Conservation (phyloP, 2,888 invertebrate genomes). For the Drepanosiphum platanoidis region DNA sequence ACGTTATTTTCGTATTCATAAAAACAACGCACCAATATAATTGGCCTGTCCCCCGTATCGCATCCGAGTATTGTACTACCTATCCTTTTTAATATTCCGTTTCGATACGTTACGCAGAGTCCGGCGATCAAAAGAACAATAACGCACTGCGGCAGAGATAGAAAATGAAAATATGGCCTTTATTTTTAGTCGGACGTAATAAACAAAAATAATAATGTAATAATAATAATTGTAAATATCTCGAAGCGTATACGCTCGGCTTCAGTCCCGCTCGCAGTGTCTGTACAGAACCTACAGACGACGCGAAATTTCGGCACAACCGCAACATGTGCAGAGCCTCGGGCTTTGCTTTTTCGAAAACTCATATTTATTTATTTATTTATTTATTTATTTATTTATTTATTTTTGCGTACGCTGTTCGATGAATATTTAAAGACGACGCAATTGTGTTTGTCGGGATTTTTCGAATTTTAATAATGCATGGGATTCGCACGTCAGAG, state of each 20-base stretch:
- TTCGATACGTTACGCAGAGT: too few species aligned
- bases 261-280: neutral
- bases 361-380: slow-evolving; percentile 21
- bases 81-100: too few species aligned
- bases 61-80: too few species aligned
- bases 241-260: too few species aligned
- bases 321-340: neutral
- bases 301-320: neutral
- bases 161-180: neutral
- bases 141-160: neutral
- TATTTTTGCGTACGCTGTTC: neutral
- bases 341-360: neutral
- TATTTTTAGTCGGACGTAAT: neutral
- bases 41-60: too few species aligned
- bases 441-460: neutral
- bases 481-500: neutral
- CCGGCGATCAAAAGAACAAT: neutral
- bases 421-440: slow-evolving; percentile 8
- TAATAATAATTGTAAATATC: neutral
- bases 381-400: slow-evolving; percentile 1
- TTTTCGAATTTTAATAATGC: slow-evolving; percentile 23
- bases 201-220: too few species aligned
- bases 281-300: neutral
- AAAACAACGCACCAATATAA: too few species aligned
- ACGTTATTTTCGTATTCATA: too few species aligned